Evolutionary conservation across 2,888 invertebrate species (phyloP).

Genomic region (Masnerella sp.): DNA sequence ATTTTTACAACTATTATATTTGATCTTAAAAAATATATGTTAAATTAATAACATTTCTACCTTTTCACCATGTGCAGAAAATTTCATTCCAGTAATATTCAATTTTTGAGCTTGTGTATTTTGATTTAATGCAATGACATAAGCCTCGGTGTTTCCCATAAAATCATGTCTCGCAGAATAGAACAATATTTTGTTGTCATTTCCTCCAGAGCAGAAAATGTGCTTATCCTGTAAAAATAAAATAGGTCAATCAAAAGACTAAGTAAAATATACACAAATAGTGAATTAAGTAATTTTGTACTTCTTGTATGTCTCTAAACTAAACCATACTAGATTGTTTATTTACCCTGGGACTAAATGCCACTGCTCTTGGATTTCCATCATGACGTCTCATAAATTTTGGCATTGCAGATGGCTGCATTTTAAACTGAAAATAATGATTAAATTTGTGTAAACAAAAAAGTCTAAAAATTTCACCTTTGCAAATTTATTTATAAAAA

Average conservation of each 20-base stretch:
- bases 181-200: conserved; percentile 78
- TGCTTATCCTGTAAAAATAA: conserved; percentile 78
- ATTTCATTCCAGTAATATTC: conserved; percentile 34
- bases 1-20: neutral
- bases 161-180: conserved; percentile 72
- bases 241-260: neutral
- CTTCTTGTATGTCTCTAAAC: neutral
- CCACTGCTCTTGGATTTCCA: conserved; percentile 75
- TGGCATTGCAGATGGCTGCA: conserved; percentile 76
- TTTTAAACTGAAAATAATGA: conserved; percentile 51
- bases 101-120: conserved; percentile 23
- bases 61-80: conserved; percentile 34
- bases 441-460: too few relatives aligned
- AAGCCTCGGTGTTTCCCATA: conserved; percentile 27
- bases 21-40: neutral
- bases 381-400: conserved; percentile 75
- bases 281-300: neutral
- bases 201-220: conserved; percentile 78
- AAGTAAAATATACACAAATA: neutral
- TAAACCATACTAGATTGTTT: neutral
- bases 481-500: too few relatives aligned
- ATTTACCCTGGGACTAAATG: conserved; percentile 74
- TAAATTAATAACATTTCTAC: neutral
- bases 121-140: conserved; percentile 29
- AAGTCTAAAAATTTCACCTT: too few relatives aligned